These are phyloP conservation scores for Diachasmimorpha longicaudata DNA, from an alignment of 1,140 invertebrate genomes.

Conservation along the genomic window DNA sequence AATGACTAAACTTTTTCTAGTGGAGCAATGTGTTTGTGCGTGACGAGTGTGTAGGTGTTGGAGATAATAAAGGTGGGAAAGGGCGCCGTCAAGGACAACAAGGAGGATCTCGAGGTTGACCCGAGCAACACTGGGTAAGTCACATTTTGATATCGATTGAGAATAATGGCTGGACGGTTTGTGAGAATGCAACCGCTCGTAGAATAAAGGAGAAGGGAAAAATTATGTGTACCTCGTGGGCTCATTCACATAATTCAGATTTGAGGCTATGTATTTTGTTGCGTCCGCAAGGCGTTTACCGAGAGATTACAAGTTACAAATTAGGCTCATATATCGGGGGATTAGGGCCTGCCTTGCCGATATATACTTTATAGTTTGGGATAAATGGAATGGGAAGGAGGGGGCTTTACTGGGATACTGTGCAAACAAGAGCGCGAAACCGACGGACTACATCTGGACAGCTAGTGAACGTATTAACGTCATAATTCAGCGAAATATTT, in stretches of 20 bases:
- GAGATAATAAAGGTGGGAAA: background rate
- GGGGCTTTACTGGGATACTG: constrained; percentile 14
- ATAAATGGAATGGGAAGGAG: background rate
- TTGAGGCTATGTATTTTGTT: constrained; percentile 15
- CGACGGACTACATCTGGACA: constrained; percentile 17
- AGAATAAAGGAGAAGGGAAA: background rate
- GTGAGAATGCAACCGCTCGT: background rate
- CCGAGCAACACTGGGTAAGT: background rate
- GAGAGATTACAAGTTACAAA: constrained; percentile 51
- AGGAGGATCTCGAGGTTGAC: background rate
- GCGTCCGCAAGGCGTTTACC: constrained; percentile 33
- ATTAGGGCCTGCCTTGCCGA: constrained; percentile 34
- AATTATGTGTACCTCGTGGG: background rate
- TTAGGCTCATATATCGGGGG: constrained; percentile 49
- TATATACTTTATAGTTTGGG: constrained; percentile 33
- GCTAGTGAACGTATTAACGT: background rate
- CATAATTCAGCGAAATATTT: constrained; percentile 21
- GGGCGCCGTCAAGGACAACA: background rate
- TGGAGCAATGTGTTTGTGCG: background rate
- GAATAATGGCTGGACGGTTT: background rate
- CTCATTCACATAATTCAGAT: constrained; percentile 40
- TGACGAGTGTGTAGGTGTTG: too few species aligned
- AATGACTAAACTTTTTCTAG: background rate
- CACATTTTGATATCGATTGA: background rate
- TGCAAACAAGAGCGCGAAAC: constrained; percentile 24